Evolutionary conservation across 2,888 invertebrate species (phyloP).

Genomic region (Ashinkailepas kermadecensis): DNA sequence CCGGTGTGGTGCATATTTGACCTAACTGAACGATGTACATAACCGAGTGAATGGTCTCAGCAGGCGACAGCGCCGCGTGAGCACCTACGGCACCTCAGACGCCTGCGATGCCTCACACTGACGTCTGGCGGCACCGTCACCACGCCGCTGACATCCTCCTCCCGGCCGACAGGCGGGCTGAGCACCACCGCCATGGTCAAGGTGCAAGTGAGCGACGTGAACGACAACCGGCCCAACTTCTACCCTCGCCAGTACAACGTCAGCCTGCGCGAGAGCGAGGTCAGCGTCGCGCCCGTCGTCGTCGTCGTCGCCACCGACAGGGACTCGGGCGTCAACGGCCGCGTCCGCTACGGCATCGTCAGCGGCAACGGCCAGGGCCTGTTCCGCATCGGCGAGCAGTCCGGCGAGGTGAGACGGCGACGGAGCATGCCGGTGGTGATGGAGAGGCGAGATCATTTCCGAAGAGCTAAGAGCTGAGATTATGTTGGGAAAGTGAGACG

Average conservation of each 20-base stretch:
- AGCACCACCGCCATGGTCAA: conserved; percentile 87
- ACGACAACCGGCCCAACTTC: conserved; percentile 93
- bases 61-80: too few species aligned
- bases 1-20: too few species aligned
- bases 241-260: conserved; percentile 85
- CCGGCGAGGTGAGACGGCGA: conserved; percentile 57
- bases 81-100: too few species aligned
- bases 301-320: conserved; percentile 61
- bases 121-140: too few species aligned
- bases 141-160: not conserved
- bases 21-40: too few species aligned
- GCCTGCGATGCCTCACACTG: too few species aligned
- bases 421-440: not conserved
- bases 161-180: conserved; percentile 57
- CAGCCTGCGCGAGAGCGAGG: conserved; percentile 45
- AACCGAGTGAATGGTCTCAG: too few species aligned
- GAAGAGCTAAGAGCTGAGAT: too few species aligned
- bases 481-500: too few species aligned
- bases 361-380: conserved; percentile 77
- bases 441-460: not conserved
- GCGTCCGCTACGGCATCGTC: conserved; percentile 69
- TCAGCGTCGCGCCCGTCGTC: conserved; percentile 63
- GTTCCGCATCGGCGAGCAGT: conserved; percentile 72
- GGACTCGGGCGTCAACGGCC: conserved; percentile 77
- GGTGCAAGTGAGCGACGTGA: conserved; percentile 59